These are phyloP conservation scores for Drosophila austrosaltans DNA, from an alignment of 2,888 invertebrate genomes.

Conservation along the genomic window DNA sequence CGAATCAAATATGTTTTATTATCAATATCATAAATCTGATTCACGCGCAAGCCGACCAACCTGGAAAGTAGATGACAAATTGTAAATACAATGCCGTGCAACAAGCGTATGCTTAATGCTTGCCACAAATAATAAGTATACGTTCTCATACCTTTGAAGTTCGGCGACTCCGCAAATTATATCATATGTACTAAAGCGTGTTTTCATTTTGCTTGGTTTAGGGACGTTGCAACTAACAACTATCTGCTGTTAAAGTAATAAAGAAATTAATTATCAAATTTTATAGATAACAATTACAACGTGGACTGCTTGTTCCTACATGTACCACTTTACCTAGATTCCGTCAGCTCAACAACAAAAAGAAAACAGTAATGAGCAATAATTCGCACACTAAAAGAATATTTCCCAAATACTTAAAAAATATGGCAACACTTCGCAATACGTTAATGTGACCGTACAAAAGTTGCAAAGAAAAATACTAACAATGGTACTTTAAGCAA, in stretches of 20 bases:
- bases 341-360: constrained; percentile 1
- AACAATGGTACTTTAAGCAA: no score
- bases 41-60: constrained; percentile 95
- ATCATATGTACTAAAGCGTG: constrained; percentile 95
- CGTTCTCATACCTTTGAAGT: constrained; percentile 88
- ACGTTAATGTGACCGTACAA: not conserved
- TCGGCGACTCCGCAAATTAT: constrained; percentile 95
- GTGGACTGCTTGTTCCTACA: not conserved
- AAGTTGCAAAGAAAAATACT: not conserved
- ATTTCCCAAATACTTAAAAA: not conserved
- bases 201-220: constrained; percentile 89
- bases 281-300: not conserved
- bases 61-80: constrained; percentile 84
- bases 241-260: not conserved
- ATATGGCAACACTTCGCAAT: not conserved
- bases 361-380: not conserved
- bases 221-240: not conserved
- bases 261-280: not conserved
- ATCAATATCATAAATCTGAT: constrained; percentile 99
- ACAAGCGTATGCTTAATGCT: not conserved
- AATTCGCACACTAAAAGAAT: not conserved
- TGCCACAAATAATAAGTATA: constrained; percentile 50
- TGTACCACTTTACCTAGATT: not conserved
- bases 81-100: not conserved
- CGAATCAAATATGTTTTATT: constrained; percentile 97